Evolutionary conservation across 2,113 vertebrate species (phyloP), one percentile per base, ranked within the genome.

Genomic region (Zosterops lateralis): DNA sequence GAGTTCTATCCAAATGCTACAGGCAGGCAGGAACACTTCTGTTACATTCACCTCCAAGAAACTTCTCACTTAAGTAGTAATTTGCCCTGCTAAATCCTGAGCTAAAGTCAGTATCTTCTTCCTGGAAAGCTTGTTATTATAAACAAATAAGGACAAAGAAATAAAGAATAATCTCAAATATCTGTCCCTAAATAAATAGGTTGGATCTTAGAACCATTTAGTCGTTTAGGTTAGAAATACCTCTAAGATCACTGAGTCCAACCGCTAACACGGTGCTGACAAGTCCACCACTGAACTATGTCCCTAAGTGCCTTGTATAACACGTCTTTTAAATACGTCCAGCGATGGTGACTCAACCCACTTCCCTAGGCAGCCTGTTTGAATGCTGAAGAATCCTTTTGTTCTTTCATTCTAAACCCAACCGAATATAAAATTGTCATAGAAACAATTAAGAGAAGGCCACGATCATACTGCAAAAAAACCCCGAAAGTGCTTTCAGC

Each of bases 191-290:
- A 64, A 66, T 17, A 31, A 87, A 38, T 38, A 70, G 53, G 60
- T 45, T 53, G 61, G 34, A 50, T 56, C 34, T 62, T n/a, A 50
- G 40, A 61, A 42, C 19, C 12, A 54, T 36, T 79, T 47, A 47
- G 34, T 67, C 26, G 42, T 20, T 61, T 54, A 36, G 40, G 68
- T 68, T 68, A 48, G 75, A 80, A 85, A 67, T 40, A 67, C 26
- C 47, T 73, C 54, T 32, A 54, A 36, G 60, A 67, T 67, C 26
- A 34, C 10, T 1, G 9, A 80, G 61, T 48, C 68, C 31, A 67
- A 15, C 15, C 0, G 0, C 26, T 44, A 56, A 61, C 40, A 74
- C 0, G 2, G 34, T 73, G 34, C 34, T 74, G 51, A 64, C 66
- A 78, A 65, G n/a, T 65, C 51, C 58, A 56, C 47, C 47, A 61